These are phyloP conservation scores for Rhagologus leucostigma DNA, from an alignment of 2,113 vertebrate species.

Conservation along the genomic window DNA sequence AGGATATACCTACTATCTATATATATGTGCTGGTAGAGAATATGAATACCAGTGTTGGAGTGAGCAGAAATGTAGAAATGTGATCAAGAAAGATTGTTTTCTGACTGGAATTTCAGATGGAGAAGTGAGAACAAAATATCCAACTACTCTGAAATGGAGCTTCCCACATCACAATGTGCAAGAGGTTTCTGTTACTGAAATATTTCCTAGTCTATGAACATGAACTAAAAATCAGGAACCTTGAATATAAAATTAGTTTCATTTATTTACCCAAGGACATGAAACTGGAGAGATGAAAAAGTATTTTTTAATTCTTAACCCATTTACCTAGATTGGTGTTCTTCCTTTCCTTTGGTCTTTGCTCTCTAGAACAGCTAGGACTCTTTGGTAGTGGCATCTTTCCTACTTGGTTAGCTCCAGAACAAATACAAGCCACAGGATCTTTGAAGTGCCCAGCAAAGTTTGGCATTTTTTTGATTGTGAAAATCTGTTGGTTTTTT, in stretches of 20 bases:
- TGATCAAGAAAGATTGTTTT: background rate
- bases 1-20: background rate
- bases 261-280: background rate
- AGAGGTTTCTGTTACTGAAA: background rate
- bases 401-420: background rate
- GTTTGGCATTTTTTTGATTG: background rate
- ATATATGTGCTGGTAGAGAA: background rate
- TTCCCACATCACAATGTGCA: background rate
- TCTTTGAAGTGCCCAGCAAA: background rate
- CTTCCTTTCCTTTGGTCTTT: background rate
- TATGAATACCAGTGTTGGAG: background rate
- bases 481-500: background rate
- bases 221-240: background rate
- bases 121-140: background rate
- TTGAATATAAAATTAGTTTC: background rate
- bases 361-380: background rate
- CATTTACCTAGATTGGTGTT: background rate
- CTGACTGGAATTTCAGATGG: background rate
- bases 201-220: background rate
- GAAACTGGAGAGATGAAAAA: background rate
- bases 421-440: background rate
- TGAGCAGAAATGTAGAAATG: background rate
- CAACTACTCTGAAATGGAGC: background rate
- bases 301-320: background rate
- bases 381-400: background rate